Conservation (phyloP, 2,888 invertebrate genomes). For the Erynnis tages region DNA sequence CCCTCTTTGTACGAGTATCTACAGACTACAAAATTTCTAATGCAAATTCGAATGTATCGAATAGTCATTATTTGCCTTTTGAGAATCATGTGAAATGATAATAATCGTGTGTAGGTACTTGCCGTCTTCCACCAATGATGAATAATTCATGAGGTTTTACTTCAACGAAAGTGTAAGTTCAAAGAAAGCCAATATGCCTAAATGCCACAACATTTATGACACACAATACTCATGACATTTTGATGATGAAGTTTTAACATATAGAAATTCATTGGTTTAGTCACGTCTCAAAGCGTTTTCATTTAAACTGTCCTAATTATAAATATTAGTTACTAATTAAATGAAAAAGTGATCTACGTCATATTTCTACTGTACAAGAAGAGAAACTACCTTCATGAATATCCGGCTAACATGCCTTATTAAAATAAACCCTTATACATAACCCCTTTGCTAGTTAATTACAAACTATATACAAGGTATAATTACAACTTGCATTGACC, state of each 20-base stretch:
- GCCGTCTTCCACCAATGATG: conserved; percentile 11
- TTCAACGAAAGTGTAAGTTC: conserved; percentile 22
- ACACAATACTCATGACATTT: conserved; percentile 14
- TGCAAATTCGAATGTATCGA: conserved; percentile 19
- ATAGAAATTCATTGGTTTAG: too few species aligned
- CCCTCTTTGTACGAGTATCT: neutral
- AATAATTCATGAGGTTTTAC: conserved; percentile 25
- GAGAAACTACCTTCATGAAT: too few species aligned
- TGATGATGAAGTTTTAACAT: neutral
- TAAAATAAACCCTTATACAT: too few species aligned
- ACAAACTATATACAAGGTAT: too few species aligned
- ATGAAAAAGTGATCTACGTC: too few species aligned
- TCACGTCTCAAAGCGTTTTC: too few species aligned
- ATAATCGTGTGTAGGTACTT: conserved; percentile 22
- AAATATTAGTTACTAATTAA: too few species aligned
- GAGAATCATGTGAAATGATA: conserved; percentile 19
- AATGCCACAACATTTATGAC: conserved; percentile 18
- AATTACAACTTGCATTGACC: too few species aligned
- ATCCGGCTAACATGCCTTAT: too few species aligned
- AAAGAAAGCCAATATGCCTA: conserved; percentile 7
- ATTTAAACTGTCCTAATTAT: too few species aligned
- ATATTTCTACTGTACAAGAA: too few species aligned
- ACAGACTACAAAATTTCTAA: conserved; percentile 6
- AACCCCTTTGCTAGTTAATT: too few species aligned
- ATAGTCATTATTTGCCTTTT: conserved; percentile 20